Evolutionary conservation across 1,140 invertebrate genomes (phyloP), one percentile per base, ranked within the genome.

Genomic region (Schmidtea mediterranea): DNA sequence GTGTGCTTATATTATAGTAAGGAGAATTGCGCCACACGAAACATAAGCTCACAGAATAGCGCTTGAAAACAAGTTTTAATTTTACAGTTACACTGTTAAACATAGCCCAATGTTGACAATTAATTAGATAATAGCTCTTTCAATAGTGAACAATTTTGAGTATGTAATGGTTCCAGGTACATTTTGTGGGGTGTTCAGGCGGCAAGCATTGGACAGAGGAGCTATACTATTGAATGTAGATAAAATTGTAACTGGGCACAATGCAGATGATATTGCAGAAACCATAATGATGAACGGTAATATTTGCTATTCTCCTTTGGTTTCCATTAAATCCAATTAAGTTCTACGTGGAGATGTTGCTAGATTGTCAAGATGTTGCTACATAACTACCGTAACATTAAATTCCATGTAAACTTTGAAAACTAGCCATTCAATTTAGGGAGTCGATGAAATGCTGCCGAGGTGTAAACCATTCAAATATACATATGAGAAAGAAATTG

Each of bases 241-340:
- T 65, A 83, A 82, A 62, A 79, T 98, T 60, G 87, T 82, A 8
- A 98, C 90, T 43, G 72, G 89, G 16, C 92, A 98, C 62, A 98
- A 98, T 76, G 92, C 90, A 36, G 92, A 98, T 71, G 92, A 98
- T 65, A 82, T 95, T 52, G 92, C 92, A 3, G 92, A 98, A 69
- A 98, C 92, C 13, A 80, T 95, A 10, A 62, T 95, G 13, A 95
- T 95, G 87, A 95, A 95, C 73, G 58, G 66, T 67, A 54, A 57
- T 58, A 21, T 12, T 49, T 24, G 12, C 15, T 48, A 10, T 6
- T 32, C 10, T 6, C 26, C 26, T 32, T 32, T 32, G n/a, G 8
- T 15, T 19, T 3, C 21, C 6, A 22, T 45, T 51, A 47, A n/a
- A 36, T 40, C 36, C 48, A 32, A 58, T 65, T 23, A 53, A 69